phyloP scores from a whole-genome alignment of 2,113 vertebrate genomes.

The Rhinoderma darwinii region DNA sequence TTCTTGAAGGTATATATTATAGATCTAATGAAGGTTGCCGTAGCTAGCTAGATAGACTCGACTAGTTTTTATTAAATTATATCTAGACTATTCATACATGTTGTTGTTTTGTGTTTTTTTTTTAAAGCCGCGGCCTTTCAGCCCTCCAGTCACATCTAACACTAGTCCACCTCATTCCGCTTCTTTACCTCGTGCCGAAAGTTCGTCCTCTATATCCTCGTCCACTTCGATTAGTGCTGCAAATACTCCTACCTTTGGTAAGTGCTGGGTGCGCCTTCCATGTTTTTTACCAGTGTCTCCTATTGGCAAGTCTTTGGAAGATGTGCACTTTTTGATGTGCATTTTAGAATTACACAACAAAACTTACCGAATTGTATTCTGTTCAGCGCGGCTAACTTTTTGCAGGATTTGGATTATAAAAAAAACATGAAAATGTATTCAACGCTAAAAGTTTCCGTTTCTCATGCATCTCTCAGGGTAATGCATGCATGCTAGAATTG shows the following conservation, averaged over 20 bases:
- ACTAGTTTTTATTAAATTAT: not conserved
- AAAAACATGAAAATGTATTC: no score
- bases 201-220: slow-evolving; percentile 95
- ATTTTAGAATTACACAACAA: no score
- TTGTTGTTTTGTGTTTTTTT: slow-evolving; percentile 52
- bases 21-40: not conserved
- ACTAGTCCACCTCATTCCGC: slow-evolving; percentile 88
- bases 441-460: no score
- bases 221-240: slow-evolving; percentile 90
- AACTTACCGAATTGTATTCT: not conserved
- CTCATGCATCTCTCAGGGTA: no score
- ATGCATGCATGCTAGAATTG: no score
- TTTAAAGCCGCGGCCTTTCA: slow-evolving; percentile 90
- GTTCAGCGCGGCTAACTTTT: no score
- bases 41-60: not conserved
- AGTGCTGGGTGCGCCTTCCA: slow-evolving; percentile 67
- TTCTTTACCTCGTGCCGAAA: slow-evolving; percentile 92
- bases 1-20: not conserved
- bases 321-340: slow-evolving; percentile 4
- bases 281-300: not conserved
- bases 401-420: no score
- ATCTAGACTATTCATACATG: not conserved
- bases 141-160: slow-evolving; percentile 83
- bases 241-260: slow-evolving; percentile 95
- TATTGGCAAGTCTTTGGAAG: not conserved